Base-by-base conservation (phyloP, 1,140 invertebrate genomes). In the Anastatus disparis region DNA sequence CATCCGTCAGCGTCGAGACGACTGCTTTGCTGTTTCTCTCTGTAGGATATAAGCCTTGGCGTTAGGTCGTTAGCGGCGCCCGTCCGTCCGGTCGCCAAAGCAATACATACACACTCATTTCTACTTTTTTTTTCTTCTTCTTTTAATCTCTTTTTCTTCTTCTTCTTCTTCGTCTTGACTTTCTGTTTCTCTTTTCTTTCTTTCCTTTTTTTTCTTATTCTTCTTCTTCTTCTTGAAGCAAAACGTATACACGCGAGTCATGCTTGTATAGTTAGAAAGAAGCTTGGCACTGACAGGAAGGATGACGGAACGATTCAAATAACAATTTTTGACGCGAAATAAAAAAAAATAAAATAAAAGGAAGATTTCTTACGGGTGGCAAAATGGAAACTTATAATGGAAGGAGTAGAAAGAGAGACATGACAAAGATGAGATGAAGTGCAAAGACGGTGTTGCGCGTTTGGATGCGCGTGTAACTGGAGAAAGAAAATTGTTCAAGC, bases 1-100 rank as follows among this genome's bases (percentile, higher is more conserved):
- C 81, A 84, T 85, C 82, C 79, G 82, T 85, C 83, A 85, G 82
- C 77, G 82, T 85, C 82, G 81, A 78, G 78, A 81, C 76, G 82
- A 40, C 22, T 59, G 46, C 44, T n/a, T n/a, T n/a, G n/a, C n/a
- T n/a, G n/a, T n/a, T n/a, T n/a, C n/a, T n/a, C n/a, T n/a, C n/a
- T n/a, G 20, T 6, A 20, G 44, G 55, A 58, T 44, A 56, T 53
- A 61, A 61, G 53, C 71, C 74, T 77, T 71, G 80, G 77, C 79
- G 81, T 83, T 77, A 80, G 78, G 78, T 79, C 78, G 82, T 85
- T 83, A 83, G 80, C 78, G 78, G 80, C 79, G 78, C 80, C n/a
- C 80, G 73, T 78, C 77, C 75, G 74, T 78, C 74, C 77, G 71
- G 63, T 71, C 62, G 56, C 62, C 17, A 20, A 6, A 44, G 12